phyloP scores from a whole-genome alignment of 2,797 vertebrate species.

The Sebastes elongatus region DNA sequence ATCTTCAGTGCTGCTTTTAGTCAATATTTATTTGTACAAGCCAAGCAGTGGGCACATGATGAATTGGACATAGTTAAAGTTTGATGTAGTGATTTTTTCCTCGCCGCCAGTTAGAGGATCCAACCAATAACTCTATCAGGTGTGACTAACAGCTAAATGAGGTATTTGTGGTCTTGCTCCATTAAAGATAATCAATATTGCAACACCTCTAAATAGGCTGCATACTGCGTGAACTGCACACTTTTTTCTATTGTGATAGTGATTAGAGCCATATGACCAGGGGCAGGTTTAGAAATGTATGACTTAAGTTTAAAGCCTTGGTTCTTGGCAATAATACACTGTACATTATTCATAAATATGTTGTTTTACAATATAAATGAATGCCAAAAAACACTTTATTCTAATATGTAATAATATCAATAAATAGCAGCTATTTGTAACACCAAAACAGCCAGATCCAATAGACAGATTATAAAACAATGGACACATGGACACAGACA shows the following conservation, averaged over 20 bases:
- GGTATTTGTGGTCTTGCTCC: neutral
- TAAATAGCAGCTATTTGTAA: neutral
- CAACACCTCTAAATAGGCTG: neutral
- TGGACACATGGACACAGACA: neutral
- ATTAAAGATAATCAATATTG: constrained; percentile 23
- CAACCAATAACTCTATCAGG: neutral
- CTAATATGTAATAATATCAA: neutral
- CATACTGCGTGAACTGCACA: too few relatives aligned
- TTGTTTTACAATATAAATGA: neutral
- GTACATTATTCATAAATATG: neutral
- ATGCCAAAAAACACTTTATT: accelerated
- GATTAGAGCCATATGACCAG: neutral
- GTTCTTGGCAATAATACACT: neutral
- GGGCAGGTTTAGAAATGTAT: neutral
- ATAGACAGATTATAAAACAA: neutral
- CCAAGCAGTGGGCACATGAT: neutral
- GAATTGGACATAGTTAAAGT: constrained; percentile 8
- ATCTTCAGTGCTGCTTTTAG: neutral
- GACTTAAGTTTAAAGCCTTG: neutral
- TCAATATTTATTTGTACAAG: neutral
- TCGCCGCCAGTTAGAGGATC: neutral
- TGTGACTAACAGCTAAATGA: constrained; percentile 18
- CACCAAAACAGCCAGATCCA: neutral
- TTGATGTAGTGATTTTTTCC: constrained; percentile 32
- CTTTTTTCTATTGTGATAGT: neutral